A percentile compares a stretch with the other conserved stretches of the same genome.
phyloP scores from a whole-genome alignment of 2,113 vertebrate species.

The Ploceus nigricollis region DNA sequence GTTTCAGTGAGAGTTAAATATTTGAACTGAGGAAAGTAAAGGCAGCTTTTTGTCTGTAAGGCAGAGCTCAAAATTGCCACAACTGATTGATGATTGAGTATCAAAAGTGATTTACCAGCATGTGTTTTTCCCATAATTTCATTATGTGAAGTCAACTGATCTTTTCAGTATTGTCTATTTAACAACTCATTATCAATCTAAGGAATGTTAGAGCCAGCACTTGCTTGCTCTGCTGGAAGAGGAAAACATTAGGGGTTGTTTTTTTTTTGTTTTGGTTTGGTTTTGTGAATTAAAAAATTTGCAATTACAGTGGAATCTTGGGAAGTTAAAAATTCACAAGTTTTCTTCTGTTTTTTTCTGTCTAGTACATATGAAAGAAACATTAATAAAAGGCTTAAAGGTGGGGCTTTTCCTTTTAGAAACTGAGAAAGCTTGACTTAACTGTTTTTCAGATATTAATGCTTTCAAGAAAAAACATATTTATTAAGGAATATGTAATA shows the following conservation, averaged over 20 bases:
- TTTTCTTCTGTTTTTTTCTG: neutral
- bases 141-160: conserved; percentile 19
- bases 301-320: neutral
- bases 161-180: conserved; percentile 10
- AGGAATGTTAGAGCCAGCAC: conserved; percentile 4
- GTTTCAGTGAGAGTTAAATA: neutral
- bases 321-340: neutral
- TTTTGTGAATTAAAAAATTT: neutral
- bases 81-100: neutral
- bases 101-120: neutral
- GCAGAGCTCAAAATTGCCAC: neutral
- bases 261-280: neutral
- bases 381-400: neutral
- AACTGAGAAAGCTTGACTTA: neutral
- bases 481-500: neutral
- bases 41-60: conserved; percentile 18
- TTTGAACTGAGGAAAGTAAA: neutral
- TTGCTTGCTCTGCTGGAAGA: neutral
- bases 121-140: conserved; percentile 23
- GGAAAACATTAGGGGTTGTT: neutral
- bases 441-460: conserved; percentile 26
- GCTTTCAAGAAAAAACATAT: conserved; percentile 42
- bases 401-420: conserved; percentile 20
- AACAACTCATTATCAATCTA: neutral
- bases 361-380: neutral